Conservation (phyloP, 2,113 vertebrate species). For the Astatotilapia flaviijosephi region DNA sequence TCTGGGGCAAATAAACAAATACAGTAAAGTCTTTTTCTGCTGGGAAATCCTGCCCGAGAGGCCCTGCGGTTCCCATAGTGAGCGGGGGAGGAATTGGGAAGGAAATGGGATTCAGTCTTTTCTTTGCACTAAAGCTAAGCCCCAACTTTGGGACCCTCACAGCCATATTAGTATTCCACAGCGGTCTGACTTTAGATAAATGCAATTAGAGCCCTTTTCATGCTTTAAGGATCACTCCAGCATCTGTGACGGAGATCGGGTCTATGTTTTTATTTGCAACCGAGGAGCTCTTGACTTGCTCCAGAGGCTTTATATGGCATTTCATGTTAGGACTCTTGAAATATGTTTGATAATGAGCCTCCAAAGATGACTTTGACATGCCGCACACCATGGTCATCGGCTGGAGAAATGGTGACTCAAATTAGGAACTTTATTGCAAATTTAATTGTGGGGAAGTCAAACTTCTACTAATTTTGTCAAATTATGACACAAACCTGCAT, state of each 20-base stretch:
- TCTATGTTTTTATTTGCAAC: neutral
- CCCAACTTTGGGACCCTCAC: neutral
- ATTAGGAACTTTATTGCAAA: neutral
- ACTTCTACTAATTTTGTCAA: neutral
- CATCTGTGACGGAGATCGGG: neutral
- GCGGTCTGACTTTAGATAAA: neutral
- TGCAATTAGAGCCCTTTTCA: slow-evolving; percentile 35
- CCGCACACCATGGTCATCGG: neutral
- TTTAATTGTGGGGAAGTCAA: neutral
- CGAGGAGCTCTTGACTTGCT: neutral
- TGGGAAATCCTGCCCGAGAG: slow-evolving; percentile 6
- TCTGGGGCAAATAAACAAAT: slow-evolving; percentile 48
- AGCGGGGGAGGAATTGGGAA: neutral
- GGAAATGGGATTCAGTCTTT: slow-evolving; percentile 19
- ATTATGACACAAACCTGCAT: neutral
- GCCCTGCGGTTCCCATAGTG: slow-evolving; percentile 44
- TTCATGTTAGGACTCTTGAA: neutral
- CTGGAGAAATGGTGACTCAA: neutral
- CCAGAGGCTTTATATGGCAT: neutral
- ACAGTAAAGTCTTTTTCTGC: slow-evolving; percentile 10
- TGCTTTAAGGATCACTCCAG: neutral
- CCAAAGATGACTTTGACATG: neutral
- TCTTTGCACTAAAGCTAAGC: neutral
- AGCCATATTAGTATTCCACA: slow-evolving; percentile 44
- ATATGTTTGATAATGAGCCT: neutral